Conservation (phyloP, 2,888 invertebrate species). For the Odontothrips loti region DNA sequence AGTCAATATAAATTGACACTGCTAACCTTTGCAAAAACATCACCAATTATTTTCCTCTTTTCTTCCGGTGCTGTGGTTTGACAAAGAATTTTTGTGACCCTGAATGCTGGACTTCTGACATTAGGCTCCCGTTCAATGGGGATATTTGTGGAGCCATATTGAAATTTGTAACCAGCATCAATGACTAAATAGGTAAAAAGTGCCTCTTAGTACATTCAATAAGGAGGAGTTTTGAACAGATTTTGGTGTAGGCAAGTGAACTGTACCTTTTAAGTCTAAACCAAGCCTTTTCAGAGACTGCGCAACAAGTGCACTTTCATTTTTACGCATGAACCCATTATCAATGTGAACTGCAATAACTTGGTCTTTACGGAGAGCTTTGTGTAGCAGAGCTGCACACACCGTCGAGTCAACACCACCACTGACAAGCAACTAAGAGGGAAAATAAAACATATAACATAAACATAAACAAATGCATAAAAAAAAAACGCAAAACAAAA, state of each 20-base stretch:
- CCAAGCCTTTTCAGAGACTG: constrained; percentile 77
- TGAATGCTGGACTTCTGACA: constrained; percentile 49
- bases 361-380: constrained; percentile 82
- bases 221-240: not conserved
- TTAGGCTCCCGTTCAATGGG: constrained; percentile 57
- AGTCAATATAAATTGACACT: constrained; percentile 19
- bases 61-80: constrained; percentile 90
- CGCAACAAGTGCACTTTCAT: constrained; percentile 86
- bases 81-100: constrained; percentile 77
- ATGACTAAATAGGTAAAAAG: constrained; percentile 45
- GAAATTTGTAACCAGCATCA: constrained; percentile 53
- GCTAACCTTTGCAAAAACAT: constrained; percentile 85
- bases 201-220: not conserved
- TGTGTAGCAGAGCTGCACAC: constrained; percentile 90
- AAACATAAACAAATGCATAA: not conserved
- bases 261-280: constrained; percentile 65
- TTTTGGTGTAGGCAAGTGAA: not conserved
- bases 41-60: constrained; percentile 97
- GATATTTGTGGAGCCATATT: constrained; percentile 71
- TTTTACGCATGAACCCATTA: constrained; percentile 97
- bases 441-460: constrained; percentile 26
- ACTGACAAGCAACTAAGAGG: constrained; percentile 76
- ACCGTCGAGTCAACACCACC: constrained; percentile 99
- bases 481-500: not conserved
- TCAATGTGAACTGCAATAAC: constrained; percentile 96